A percentile compares a stretch with the other conserved stretches of the same genome.
These are phyloP conservation scores for Sisyra nigra DNA, from an alignment of 2,888 invertebrate species.

Conservation along the genomic window DNA sequence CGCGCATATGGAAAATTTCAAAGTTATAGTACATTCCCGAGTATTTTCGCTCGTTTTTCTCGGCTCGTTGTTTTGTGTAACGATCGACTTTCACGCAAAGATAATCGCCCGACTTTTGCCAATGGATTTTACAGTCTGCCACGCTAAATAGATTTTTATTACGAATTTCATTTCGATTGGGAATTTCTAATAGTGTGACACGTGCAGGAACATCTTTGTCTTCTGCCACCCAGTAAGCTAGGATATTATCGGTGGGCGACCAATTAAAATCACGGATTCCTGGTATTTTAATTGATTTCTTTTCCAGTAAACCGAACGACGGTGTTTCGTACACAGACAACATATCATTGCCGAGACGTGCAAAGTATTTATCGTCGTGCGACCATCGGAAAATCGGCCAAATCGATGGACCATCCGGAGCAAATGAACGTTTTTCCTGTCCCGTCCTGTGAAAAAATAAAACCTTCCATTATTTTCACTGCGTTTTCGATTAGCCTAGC, in stretches of 20 bases:
- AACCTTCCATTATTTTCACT: neutral
- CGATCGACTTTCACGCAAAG: slow-evolving; percentile 89
- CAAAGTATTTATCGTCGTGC: slow-evolving; percentile 88
- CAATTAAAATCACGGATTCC: slow-evolving; percentile 91
- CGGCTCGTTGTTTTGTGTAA: slow-evolving; percentile 83
- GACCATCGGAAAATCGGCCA: slow-evolving; percentile 98
- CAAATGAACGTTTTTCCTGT: slow-evolving; percentile 80
- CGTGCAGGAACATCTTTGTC: slow-evolving; percentile 92
- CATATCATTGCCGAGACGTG: slow-evolving; percentile 65
- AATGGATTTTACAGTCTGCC: slow-evolving; percentile 95
- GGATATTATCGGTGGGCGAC: slow-evolving; percentile 92
- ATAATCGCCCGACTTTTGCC: slow-evolving; percentile 97
- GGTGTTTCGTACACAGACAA: slow-evolving; percentile 94
- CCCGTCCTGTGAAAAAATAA: slow-evolving; percentile 45
- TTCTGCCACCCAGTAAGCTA: slow-evolving; percentile 98
- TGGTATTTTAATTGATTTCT: slow-evolving; percentile 82
- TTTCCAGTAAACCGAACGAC: slow-evolving; percentile 83
- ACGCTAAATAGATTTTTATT: slow-evolving; percentile 96
- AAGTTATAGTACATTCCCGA: slow-evolving; percentile 96
- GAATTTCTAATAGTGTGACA: slow-evolving; percentile 84
- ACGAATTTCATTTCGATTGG: slow-evolving; percentile 73
- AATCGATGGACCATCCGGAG: slow-evolving; percentile 62
- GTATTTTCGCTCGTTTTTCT: slow-evolving; percentile 86
- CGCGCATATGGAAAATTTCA: slow-evolving; percentile 97
- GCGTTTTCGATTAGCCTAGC: too few relatives aligned